These are phyloP conservation scores for Ciconia boyciana DNA, from an alignment of 2,113 vertebrate genomes.

Conservation along the genomic window DNA sequence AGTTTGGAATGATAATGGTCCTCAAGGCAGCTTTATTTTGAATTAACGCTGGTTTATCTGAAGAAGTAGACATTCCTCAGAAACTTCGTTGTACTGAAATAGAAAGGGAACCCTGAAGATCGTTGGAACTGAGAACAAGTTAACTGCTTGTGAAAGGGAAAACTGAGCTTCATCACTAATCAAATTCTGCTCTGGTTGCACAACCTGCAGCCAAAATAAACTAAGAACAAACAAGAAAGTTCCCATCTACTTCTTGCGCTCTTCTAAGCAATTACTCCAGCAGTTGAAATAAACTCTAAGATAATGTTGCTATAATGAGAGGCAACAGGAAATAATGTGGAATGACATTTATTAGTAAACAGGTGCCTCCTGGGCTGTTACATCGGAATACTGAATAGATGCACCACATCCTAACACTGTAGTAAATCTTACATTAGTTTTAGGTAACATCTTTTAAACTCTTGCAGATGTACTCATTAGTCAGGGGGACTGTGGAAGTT, in stretches of 20 bases:
- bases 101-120: not conserved
- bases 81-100: not conserved
- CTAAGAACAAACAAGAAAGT: not conserved
- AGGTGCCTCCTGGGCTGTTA: not conserved
- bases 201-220: not conserved
- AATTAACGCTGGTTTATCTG: not conserved
- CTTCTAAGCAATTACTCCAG: not conserved
- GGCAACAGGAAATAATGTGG: not conserved
- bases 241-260: not conserved
- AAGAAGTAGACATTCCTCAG: not conserved
- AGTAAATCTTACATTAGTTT: not conserved
- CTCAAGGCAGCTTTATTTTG: not conserved
- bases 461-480: not conserved
- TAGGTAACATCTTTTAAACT: not conserved
- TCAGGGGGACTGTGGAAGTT: not conserved
- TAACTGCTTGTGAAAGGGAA: not conserved
- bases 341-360: not conserved
- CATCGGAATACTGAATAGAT: not conserved
- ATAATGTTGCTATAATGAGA: not conserved
- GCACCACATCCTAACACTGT: not conserved
- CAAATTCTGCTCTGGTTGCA: not conserved
- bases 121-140: not conserved
- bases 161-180: not conserved
- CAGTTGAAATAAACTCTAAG: not conserved
- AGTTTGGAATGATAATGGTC: not conserved